Evolutionary conservation across 2,797 vertebrate genomes (phyloP).

Genomic region (Myoxocephalus aenaeus): DNA sequence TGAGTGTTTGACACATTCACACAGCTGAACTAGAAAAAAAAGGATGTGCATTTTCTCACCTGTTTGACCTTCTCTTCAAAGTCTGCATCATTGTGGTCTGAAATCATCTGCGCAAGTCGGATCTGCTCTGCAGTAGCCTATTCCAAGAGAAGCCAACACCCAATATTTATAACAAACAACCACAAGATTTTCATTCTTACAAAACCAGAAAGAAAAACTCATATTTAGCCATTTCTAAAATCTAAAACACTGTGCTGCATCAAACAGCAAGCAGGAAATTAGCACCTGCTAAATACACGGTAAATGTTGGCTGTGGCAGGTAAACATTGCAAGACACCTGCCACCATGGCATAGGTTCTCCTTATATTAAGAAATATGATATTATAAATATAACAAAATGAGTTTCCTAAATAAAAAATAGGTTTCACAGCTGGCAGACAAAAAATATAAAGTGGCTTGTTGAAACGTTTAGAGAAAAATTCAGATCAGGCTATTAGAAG

Average conservation of each 20-base stretch:
- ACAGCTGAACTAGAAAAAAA: conserved; percentile 1
- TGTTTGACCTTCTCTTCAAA: conserved; percentile 99
- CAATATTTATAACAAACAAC: conserved; percentile 20
- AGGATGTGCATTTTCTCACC: conserved; percentile 75
- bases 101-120: conserved; percentile 99
- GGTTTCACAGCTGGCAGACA: too few relatives aligned
- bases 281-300: neutral
- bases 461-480: too few relatives aligned
- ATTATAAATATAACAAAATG: too few relatives aligned
- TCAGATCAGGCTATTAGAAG: neutral
- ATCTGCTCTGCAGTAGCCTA: conserved; percentile 99
- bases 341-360: neutral
- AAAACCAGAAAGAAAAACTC: neutral
- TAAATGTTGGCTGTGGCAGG: neutral
- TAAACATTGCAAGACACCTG: neutral
- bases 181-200: conserved; percentile 18
- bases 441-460: too few relatives aligned
- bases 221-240: neutral
- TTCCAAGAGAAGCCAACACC: conserved; percentile 13
- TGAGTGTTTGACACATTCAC: too few relatives aligned
- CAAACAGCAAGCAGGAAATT: neutral
- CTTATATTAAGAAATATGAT: neutral
- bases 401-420: too few relatives aligned
- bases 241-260: neutral
- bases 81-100: conserved; percentile 98